A percentile compares a stretch with the other conserved stretches of the same genome.
phyloP scores from a whole-genome alignment of 2,888 invertebrate genomes.

The Mayetiola destructor region DNA sequence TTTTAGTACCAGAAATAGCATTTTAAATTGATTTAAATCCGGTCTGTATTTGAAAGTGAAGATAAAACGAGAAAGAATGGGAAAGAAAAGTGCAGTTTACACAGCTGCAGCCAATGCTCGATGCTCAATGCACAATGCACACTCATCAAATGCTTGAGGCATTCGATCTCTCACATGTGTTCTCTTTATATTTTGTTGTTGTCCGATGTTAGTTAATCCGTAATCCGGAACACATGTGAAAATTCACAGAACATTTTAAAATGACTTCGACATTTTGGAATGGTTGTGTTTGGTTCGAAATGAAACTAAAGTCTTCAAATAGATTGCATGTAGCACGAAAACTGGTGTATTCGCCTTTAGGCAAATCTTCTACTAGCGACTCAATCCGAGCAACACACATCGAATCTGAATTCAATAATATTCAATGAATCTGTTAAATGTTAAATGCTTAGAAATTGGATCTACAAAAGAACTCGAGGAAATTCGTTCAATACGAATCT shows the following conservation, averaged over 20 bases:
- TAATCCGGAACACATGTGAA: slow-evolving; percentile 5
- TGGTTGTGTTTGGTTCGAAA: no score
- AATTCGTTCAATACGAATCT: no score
- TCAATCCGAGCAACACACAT: no score
- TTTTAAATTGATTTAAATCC: not conserved
- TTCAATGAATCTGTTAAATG: no score
- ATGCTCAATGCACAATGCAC: not conserved
- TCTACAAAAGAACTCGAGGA: no score
- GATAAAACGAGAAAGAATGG: not conserved
- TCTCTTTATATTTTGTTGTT: not conserved
- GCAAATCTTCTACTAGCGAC: not conserved
- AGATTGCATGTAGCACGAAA: not conserved
- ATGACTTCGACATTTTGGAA: no score
- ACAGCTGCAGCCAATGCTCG: not conserved
- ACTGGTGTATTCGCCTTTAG: not conserved
- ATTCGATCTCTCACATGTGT: not conserved
- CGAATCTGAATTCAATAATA: no score
- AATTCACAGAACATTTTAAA: not conserved
- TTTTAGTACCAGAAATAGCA: slow-evolving; percentile 2
- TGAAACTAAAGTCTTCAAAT: no score
- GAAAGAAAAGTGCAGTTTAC: not conserved
- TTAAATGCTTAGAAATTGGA: no score
- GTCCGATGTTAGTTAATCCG: not conserved
- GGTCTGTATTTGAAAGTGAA: not conserved
- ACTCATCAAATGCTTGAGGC: no score